These are phyloP conservation scores for Crocodylus rhombifer DNA, from an alignment of 2,797 vertebrate species.

Conservation along the genomic window DNA sequence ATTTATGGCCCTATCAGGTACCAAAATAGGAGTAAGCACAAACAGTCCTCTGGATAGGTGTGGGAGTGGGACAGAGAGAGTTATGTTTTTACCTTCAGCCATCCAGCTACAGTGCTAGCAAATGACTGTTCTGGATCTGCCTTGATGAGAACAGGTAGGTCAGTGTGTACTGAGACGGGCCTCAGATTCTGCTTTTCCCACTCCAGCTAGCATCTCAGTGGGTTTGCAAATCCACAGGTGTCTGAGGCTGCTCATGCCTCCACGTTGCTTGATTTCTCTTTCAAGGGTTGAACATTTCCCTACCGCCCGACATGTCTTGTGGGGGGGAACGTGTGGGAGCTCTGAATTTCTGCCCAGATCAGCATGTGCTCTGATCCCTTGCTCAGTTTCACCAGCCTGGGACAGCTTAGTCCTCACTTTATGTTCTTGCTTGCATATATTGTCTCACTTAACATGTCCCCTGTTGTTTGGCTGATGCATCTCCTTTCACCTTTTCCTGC, in stretches of 20 bases:
- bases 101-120: not conserved
- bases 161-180: not conserved
- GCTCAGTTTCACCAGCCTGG: not conserved
- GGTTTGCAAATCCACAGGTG: not conserved
- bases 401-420: not conserved
- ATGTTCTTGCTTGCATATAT: not conserved
- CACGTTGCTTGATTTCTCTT: not conserved
- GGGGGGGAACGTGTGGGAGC: not conserved
- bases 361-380: rapidly evolving
- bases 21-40: rapidly evolving
- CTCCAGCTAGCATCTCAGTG: not conserved
- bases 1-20: not conserved
- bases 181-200: not conserved
- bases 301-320: not conserved
- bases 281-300: not conserved
- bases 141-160: not conserved
- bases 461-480: conserved; percentile 1
- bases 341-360: conserved; percentile 25
- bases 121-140: not conserved
- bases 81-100: not conserved
- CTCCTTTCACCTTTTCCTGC: not conserved
- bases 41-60: not conserved
- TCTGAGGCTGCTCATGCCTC: not conserved
- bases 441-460: not conserved
- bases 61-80: not conserved